Evolutionary conservation across 2,113 vertebrate species (phyloP).

Genomic region (Dromaius novaehollandiae): DNA sequence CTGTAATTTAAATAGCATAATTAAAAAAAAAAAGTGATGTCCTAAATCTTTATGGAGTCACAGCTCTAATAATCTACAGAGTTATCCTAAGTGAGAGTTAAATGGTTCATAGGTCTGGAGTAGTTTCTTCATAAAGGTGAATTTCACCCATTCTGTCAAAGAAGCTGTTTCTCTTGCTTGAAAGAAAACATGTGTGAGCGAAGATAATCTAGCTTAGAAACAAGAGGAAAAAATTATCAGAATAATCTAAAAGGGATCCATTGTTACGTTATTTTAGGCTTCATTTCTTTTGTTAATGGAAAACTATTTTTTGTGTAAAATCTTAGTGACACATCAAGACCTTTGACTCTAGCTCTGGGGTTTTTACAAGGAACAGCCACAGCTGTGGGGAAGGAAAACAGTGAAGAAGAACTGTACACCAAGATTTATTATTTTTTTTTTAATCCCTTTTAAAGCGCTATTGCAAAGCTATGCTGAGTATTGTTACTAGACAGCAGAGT

Average conservation of each 20-base stretch:
- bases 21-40: not conserved
- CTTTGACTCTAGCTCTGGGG: not conserved
- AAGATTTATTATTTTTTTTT: not conserved
- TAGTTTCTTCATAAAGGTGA: not conserved
- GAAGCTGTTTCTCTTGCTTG: not conserved
- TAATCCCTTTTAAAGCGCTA: not conserved
- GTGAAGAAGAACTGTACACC: not conserved
- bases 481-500: not conserved
- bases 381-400: not conserved
- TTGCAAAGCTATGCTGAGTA: not conserved
- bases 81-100: too few relatives aligned
- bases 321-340: not conserved
- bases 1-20: not conserved
- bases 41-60: not conserved
- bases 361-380: not conserved
- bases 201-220: not conserved
- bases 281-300: not conserved
- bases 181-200: not conserved
- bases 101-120: fast-evolving
- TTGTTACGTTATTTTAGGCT: not conserved
- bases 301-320: not conserved
- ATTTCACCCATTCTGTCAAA: not conserved
- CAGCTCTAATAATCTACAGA: not conserved
- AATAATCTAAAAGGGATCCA: not conserved
- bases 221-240: not conserved